Evolutionary conservation across 2,797 vertebrate species (phyloP).

Genomic region (Syncerus caffer): DNA sequence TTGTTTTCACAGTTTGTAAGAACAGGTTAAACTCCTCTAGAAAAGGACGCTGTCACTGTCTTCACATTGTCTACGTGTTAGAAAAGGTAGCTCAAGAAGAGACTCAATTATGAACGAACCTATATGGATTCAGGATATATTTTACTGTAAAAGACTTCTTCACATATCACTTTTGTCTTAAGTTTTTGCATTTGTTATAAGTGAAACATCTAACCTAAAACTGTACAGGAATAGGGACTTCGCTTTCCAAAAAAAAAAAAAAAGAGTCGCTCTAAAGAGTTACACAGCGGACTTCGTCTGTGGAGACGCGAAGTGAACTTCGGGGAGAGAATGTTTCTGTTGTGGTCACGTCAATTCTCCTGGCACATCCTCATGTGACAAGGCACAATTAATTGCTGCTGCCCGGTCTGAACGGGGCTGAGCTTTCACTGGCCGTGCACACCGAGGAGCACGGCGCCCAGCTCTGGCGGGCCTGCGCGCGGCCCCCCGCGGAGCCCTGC

Average conservation of each 20-base stretch:
- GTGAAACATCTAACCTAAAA: slow-evolving; percentile 80
- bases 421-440: slow-evolving; percentile 49
- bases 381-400: slow-evolving; percentile 86
- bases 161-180: slow-evolving; percentile 76
- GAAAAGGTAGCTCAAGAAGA: slow-evolving; percentile 84
- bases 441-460: not conserved
- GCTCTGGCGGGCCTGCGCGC: slow-evolving; percentile 27
- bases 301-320: slow-evolving; percentile 80
- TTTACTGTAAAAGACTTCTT: slow-evolving; percentile 80
- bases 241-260: slow-evolving; percentile 59
- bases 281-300: slow-evolving; percentile 67
- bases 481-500: slow-evolving; percentile 72
- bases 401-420: slow-evolving; percentile 68
- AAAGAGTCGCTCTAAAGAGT: slow-evolving; percentile 57
- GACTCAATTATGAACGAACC: slow-evolving; percentile 86
- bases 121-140: slow-evolving; percentile 75
- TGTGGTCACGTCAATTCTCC: slow-evolving; percentile 71
- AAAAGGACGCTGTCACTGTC: slow-evolving; percentile 82
- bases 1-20: slow-evolving; percentile 87
- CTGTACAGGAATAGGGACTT: slow-evolving; percentile 76
- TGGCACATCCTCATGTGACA: slow-evolving; percentile 84
- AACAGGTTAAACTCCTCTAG: slow-evolving; percentile 79
- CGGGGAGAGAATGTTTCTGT: slow-evolving; percentile 59
- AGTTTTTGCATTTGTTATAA: slow-evolving; percentile 82
- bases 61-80: slow-evolving; percentile 85